Evolutionary conservation across 1,140 invertebrate genomes (phyloP), one percentile per base, ranked within the genome.

Genomic region (Dryas iulia): DNA sequence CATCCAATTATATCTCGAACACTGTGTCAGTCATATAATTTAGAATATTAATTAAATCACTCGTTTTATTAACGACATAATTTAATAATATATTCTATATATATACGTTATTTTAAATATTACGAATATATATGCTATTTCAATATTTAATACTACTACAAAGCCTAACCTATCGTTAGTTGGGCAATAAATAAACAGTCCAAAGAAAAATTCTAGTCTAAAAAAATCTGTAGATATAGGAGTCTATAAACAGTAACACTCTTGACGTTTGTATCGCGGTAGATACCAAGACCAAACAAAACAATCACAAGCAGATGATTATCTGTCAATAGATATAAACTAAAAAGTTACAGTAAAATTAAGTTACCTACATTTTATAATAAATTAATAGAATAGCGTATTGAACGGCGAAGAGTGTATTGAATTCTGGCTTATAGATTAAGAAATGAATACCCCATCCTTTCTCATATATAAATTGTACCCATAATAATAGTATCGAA

Each of bases 1-100:
- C 66, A 74, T 77, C 74, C 73, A 74, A 77, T 73, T 75, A 72
- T 79, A 79, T 70, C 75, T 66, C 69, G 59, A 64, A 77, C 69
- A 65, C 66, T 63, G 72, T 70, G 72, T 74, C 69, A 73, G 68
- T 73, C 69, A 66, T 62, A 57, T 73, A 25, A 60, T 62, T 47
- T 62, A 63, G 28, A 62, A 62, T 33, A 57, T 31, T 47, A 63
- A 71, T 12, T 56, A 6, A 10, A 47, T 21, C n/a, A n/a, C n/a
- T n/a, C n/a, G n/a, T n/a, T n/a, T n/a, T n/a, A n/a, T n/a, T n/a
- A n/a, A n/a, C n/a, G n/a, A n/a, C n/a, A n/a, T n/a, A n/a, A n/a
- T n/a, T n/a, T n/a, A n/a, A n/a, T n/a, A n/a, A n/a, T n/a, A n/a
- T n/a, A n/a, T n/a, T n/a, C n/a, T n/a, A n/a, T n/a, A n/a, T n/a